Percentiles rank a stretch among this genome's conserved stretches.
phyloP scores from a whole-genome alignment of 2,797 vertebrate species.

The Acropternis orthonyx region DNA sequence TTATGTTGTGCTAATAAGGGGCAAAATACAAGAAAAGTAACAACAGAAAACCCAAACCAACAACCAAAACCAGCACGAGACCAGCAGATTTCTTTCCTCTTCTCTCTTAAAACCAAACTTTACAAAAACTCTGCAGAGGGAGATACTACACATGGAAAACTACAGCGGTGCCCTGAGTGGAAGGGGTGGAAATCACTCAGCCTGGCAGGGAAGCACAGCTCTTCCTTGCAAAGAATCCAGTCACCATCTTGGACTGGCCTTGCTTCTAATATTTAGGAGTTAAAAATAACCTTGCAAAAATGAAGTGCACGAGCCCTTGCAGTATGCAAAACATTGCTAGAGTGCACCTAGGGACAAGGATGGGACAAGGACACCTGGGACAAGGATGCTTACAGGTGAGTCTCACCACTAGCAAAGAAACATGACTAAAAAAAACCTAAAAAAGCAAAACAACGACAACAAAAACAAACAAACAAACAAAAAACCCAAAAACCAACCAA shows the following conservation, averaged over 20 bases:
- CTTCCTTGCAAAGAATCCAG: background rate
- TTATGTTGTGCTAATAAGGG: background rate
- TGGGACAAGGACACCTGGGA: background rate
- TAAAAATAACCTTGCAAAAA: slow-evolving; percentile 8
- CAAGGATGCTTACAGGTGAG: background rate
- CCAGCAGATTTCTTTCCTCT: background rate
- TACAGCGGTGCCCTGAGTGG: background rate
- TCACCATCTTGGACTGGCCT: background rate
- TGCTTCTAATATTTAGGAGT: background rate
- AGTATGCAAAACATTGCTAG: background rate
- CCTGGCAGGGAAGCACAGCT: background rate
- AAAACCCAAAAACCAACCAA: background rate
- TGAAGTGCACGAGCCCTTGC: background rate
- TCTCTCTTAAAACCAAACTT: background rate
- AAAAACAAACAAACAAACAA: background rate
- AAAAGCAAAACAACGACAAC: background rate
- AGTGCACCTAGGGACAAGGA: background rate
- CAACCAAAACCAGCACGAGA: background rate
- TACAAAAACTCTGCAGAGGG: background rate
- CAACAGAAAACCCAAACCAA: background rate
- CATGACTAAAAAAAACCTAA: background rate
- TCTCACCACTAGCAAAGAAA: background rate
- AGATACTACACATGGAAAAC: background rate
- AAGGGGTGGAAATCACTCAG: background rate
- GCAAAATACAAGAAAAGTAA: background rate